Conservation (phyloP, 2,888 invertebrate species). For the Esperia sulphurella region DNA sequence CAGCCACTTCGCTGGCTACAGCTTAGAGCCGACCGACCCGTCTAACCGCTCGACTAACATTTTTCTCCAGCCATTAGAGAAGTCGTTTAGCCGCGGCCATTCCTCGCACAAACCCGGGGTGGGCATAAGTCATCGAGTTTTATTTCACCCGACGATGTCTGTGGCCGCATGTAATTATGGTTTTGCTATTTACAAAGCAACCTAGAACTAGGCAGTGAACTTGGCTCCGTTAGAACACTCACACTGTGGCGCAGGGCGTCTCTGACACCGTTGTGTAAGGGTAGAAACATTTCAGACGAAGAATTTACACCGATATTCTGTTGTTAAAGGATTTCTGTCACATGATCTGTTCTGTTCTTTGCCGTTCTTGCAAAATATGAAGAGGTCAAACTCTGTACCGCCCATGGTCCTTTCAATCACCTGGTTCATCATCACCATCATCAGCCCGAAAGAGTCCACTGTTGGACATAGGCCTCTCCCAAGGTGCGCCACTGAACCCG, state of each 20-base stretch:
- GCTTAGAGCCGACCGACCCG: not conserved
- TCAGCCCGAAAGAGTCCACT: too few relatives aligned
- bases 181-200: constrained; percentile 26
- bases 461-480: too few relatives aligned
- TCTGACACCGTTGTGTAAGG: constrained; percentile 25
- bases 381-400: too few relatives aligned
- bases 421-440: too few relatives aligned
- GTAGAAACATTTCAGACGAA: too few relatives aligned
- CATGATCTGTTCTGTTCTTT: too few relatives aligned
- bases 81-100: not conserved
- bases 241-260: constrained; percentile 11
- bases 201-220: constrained; percentile 17
- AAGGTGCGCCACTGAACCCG: too few relatives aligned
- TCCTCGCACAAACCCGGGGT: not conserved
- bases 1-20: too few relatives aligned
- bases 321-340: too few relatives aligned
- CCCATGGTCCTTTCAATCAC: too few relatives aligned
- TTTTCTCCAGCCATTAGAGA: not conserved
- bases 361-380: too few relatives aligned
- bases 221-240: constrained; percentile 17
- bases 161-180: constrained; percentile 17
- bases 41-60: not conserved
- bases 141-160: constrained; percentile 12
- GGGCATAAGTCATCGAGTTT: constrained; percentile 4
- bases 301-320: too few relatives aligned